Conservation (phyloP, 2,113 vertebrate species). For the Nesoenas mayeri region DNA sequence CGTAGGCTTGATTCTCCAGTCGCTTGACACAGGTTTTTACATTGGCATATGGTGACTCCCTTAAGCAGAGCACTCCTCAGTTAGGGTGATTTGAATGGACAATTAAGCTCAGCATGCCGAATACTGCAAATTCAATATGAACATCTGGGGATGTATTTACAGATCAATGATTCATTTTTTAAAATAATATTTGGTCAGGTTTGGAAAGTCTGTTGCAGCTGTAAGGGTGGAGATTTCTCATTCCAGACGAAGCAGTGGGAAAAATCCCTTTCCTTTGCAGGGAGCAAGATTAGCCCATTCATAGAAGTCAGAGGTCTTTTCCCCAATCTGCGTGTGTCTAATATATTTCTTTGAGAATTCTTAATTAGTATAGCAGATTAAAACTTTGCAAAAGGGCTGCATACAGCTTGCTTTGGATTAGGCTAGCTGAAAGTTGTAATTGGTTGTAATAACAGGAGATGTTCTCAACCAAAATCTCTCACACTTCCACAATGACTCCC, state of each 20-base stretch:
- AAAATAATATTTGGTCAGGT: constrained; percentile 13
- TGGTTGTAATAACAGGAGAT: neutral
- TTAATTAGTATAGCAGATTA: neutral
- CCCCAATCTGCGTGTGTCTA: neutral
- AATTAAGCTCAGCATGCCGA: constrained; percentile 45
- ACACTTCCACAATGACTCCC: neutral
- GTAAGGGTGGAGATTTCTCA: neutral
- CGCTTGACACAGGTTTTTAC: constrained; percentile 44
- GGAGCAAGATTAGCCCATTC: neutral
- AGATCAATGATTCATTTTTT: constrained; percentile 25
- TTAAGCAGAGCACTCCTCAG: constrained; percentile 23
- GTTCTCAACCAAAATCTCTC: neutral
- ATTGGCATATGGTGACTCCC: constrained; percentile 48
- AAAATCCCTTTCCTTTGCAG: neutral
- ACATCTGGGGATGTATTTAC: constrained; percentile 38
- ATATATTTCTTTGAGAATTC: neutral
- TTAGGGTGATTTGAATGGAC: constrained; percentile 27
- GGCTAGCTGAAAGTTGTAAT: neutral
- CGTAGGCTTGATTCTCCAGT: constrained; percentile 54
- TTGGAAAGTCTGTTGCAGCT: neutral
- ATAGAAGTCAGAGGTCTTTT: neutral
- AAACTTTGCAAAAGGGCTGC: neutral
- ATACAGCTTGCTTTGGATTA: neutral
- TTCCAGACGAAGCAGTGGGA: neutral
- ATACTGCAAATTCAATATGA: constrained; percentile 18